These are phyloP conservation scores for Zapus hudsonius DNA, from an alignment of 2,113 vertebrate species.

Conservation along the genomic window DNA sequence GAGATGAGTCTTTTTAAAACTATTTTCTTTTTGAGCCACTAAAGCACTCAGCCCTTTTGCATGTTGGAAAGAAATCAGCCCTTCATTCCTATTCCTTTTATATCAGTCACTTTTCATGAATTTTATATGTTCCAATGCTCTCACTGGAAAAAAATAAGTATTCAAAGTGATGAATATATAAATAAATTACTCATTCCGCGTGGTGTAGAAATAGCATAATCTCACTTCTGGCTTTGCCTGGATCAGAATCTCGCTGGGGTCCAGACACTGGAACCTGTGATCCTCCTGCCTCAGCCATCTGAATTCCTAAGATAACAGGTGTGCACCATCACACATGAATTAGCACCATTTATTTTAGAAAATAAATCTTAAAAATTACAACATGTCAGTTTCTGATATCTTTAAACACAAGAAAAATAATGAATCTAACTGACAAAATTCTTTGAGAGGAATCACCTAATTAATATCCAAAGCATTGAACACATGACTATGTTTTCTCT, in stretches of 20 bases:
- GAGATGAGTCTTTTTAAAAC: not conserved
- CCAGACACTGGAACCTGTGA: not conserved
- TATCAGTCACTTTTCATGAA: conserved; percentile 3
- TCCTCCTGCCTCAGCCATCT: not conserved
- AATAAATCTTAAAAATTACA: not conserved
- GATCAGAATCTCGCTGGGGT: not conserved
- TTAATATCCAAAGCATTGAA: not conserved
- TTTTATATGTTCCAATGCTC: not conserved
- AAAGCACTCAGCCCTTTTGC: not conserved
- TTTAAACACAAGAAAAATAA: not conserved
- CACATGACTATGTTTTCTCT: not conserved
- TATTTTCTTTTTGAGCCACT: not conserved
- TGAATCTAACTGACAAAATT: not conserved
- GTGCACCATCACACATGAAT: not conserved
- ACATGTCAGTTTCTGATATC: not conserved
- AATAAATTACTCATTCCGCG: not conserved
- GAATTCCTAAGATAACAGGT: not conserved
- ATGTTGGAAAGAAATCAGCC: not conserved
- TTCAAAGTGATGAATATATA: not conserved
- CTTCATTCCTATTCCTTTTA: not conserved
- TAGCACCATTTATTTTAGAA: not conserved
- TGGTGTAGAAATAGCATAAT: not conserved
- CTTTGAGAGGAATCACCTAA: not conserved
- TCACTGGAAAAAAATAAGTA: not conserved
- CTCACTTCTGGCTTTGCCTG: not conserved